Evolutionary conservation across 1,140 invertebrate genomes (phyloP), one percentile per base, ranked within the genome.

Genomic region (Trichonephila clavata): DNA sequence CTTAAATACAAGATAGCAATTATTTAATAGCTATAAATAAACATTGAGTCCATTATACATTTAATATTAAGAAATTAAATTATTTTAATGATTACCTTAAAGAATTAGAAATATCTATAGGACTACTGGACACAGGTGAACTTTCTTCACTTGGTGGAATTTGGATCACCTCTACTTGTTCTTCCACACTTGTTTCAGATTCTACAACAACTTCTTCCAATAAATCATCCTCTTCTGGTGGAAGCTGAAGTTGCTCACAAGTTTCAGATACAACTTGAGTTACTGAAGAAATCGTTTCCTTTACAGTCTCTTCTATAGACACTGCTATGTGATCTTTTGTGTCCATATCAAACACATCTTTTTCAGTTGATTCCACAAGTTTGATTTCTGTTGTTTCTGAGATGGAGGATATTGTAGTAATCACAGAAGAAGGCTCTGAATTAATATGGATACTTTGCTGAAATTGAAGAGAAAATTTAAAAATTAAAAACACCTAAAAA

Each of bases 141-240:
- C 90, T 86, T 77, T 86, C 92, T 43, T 68, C 68, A 50, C 92
- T 87, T n/a, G 83, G 39, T 20, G 91, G 63, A 7, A 68, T 32
- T 32, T 65, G 68, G 20, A 57, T 77, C 20, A 21, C 18, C 80
- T 93, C 92, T 68, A 50, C 21, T 32, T 60, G n/a, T 50, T 68
- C 84, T 6, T 92, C 71, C 32, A 60, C 10, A 50, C 32, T 50
- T n/a, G 60, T 63, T 43, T 84, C 77, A 24, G 77, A 86, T 21
- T 93, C 86, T 21, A 93, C 59, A 32, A 93, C 57, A n/a, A 93
- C 77, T 80, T 93, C 92, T 68, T 93, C 21, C 39, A 90, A 50
- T 13, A 61, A 20, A 24, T 90, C 57, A 14, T 57, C 65, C 6
- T 80, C 50, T 60, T 68, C 63, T 1, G 27, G 39, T 1, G 16